phyloP scores from a whole-genome alignment of 2,888 invertebrate genomes.

The Chalcosyrphus nemorum region DNA sequence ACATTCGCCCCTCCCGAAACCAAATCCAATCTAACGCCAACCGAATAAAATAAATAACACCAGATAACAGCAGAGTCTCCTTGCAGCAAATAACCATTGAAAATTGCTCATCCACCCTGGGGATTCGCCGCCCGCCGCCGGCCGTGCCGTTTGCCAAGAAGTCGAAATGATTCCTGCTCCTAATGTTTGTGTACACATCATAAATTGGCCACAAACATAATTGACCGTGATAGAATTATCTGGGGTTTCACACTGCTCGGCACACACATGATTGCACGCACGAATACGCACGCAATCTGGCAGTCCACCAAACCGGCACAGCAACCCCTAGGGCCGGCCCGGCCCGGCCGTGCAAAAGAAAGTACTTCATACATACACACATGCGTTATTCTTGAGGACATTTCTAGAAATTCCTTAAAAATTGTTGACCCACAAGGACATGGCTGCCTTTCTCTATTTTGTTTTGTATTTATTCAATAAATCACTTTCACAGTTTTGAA shows the following conservation, averaged over 20 bases:
- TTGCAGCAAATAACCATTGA: constrained; percentile 4
- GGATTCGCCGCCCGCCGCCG: too few relatives aligned
- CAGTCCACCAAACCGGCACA: too few relatives aligned
- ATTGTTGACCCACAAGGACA: constrained; percentile 32
- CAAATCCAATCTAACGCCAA: not conserved
- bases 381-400: constrained; percentile 6
- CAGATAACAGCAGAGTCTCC: constrained; percentile 26
- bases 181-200: constrained; percentile 30
- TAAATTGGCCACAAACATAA: constrained; percentile 60
- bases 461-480: constrained; percentile 29
- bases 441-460: not conserved
- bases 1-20: not conserved
- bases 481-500: constrained; percentile 58
- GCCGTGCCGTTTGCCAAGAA: constrained; percentile 11
- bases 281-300: constrained; percentile 21
- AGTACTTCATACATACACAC: not conserved
- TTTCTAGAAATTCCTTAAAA: constrained; percentile 28
- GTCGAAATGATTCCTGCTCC: not conserved
- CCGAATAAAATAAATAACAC: constrained; percentile 48
- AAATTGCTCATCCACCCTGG: constrained; percentile 24
- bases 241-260: constrained; percentile 44
- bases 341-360: not conserved
- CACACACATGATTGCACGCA: constrained; percentile 54
- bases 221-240: constrained; percentile 63
- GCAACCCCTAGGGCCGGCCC: too few relatives aligned